Percentiles rank a stretch among this genome's conserved stretches.
These are phyloP conservation scores for Toxonevra muliebris DNA, from an alignment of 2,888 invertebrate genomes.

Conservation along the genomic window DNA sequence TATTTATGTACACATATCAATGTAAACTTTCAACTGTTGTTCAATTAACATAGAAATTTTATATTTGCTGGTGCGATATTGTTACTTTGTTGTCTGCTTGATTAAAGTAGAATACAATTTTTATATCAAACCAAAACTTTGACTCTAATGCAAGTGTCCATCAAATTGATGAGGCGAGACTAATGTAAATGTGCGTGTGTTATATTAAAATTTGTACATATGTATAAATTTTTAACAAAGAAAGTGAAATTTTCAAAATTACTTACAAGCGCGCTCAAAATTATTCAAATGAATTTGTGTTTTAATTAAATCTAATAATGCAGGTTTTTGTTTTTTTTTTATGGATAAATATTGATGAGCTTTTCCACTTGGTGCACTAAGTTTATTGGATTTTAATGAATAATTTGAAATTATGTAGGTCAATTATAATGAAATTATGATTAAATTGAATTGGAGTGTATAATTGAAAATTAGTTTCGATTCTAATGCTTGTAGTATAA, in stretches of 20 bases:
- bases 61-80: neutral
- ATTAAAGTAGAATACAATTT: neutral
- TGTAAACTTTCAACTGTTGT: neutral
- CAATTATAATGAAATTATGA: neutral
- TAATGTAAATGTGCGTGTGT: neutral
- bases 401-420: neutral
- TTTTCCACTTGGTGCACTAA: neutral
- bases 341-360: neutral
- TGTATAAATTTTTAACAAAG: neutral
- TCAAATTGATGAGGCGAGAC: slow-evolving; percentile 34
- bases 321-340: neutral
- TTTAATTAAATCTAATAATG: neutral
- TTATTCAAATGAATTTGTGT: neutral
- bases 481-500: too few species aligned
- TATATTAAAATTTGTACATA: neutral
- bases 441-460: too few species aligned
- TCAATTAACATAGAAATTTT: slow-evolving; percentile 6
- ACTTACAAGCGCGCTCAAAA: neutral
- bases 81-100: neutral
- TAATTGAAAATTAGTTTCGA: too few species aligned
- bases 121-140: slow-evolving; percentile 13
- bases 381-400: too few species aligned
- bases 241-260: slow-evolving; percentile 25
- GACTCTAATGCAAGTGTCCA: slow-evolving; percentile 36
- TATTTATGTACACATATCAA: neutral